A percentile compares a stretch with the other conserved stretches of the same genome.
phyloP scores from a whole-genome alignment of 1,140 invertebrate species.

The Doryteuthis pealeii region DNA sequence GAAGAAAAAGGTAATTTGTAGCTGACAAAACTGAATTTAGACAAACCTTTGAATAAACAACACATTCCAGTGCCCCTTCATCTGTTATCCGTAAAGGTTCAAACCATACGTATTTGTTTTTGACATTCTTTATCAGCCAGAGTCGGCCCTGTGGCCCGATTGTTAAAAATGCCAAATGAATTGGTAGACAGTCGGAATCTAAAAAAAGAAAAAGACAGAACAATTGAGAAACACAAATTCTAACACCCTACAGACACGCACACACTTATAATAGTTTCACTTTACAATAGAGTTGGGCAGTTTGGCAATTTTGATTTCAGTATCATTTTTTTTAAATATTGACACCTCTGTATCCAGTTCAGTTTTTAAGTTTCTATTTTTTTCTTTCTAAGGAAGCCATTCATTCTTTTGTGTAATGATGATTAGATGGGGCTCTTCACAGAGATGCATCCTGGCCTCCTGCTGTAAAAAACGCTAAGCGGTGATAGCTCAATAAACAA shows the following conservation, averaged over 20 bases:
- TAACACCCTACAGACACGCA: not conserved
- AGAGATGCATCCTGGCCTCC: too few species aligned
- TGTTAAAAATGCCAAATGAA: slow-evolving; percentile 1
- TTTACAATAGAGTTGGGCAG: too few species aligned
- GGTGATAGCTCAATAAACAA: too few species aligned
- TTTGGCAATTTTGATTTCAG: not conserved
- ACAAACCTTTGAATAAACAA: slow-evolving; percentile 4
- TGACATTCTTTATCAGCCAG: not conserved
- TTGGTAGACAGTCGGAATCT: not conserved
- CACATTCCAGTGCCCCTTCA: not conserved
- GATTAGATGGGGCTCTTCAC: too few species aligned
- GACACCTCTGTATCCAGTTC: not conserved
- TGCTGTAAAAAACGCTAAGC: too few species aligned
- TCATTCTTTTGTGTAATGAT: not conserved
- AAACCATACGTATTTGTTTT: not conserved
- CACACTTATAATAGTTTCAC: not conserved
- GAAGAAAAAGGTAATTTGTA: too few species aligned
- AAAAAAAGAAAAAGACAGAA: not conserved
- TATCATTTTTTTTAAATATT: not conserved
- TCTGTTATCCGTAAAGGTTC: not conserved
- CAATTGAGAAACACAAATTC: not conserved
- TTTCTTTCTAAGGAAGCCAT: too few species aligned
- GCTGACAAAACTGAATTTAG: not conserved
- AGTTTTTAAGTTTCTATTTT: not conserved
- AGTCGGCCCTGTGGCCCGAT: not conserved